A percentile compares a stretch with the other conserved stretches of the same genome.
Conservation (phyloP, 2,113 vertebrate genomes). For the Pavo muticus region DNA sequence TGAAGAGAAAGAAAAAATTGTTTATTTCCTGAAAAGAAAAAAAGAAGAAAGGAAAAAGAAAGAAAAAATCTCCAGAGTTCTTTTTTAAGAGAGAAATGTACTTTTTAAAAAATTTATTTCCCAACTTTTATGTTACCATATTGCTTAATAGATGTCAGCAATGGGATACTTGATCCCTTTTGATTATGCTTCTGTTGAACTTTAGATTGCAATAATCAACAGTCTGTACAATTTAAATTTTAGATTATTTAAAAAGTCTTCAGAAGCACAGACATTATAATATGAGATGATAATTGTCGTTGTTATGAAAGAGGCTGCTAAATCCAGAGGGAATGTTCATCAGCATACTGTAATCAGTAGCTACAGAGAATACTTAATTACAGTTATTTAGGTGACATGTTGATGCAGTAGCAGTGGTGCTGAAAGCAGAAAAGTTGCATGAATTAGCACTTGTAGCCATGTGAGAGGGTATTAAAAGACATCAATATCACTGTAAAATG, state of each 20-base stretch:
- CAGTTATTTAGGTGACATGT: conserved; percentile 82
- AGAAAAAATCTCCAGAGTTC: neutral
- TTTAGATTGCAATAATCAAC: conserved; percentile 83
- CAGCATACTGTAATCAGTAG: conserved; percentile 81
- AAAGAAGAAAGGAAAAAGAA: neutral
- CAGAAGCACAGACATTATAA: conserved; percentile 79
- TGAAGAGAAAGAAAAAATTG: neutral
- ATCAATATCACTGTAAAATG: conserved; percentile 49
- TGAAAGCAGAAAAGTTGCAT: conserved; percentile 74
- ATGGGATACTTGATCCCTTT: conserved; percentile 76
- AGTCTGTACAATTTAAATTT: conserved; percentile 81
- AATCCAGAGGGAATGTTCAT: conserved; percentile 83
- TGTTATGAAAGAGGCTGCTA: conserved; percentile 76
- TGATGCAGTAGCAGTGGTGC: conserved; percentile 71
- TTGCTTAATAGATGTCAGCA: conserved; percentile 69
- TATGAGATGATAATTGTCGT: conserved; percentile 81
- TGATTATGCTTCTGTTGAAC: conserved; percentile 84
- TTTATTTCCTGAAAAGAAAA: neutral
- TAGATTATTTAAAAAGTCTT: conserved; percentile 82
- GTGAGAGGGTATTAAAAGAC: conserved; percentile 70
- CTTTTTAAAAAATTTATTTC: conserved; percentile 55
- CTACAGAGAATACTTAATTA: conserved; percentile 81
- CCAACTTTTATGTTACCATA: conserved; percentile 61
- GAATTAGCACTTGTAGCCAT: conserved; percentile 65
- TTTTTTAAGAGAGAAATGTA: neutral